phyloP scores from a whole-genome alignment of 2,113 vertebrate genomes.

The Heteronetta atricapilla region DNA sequence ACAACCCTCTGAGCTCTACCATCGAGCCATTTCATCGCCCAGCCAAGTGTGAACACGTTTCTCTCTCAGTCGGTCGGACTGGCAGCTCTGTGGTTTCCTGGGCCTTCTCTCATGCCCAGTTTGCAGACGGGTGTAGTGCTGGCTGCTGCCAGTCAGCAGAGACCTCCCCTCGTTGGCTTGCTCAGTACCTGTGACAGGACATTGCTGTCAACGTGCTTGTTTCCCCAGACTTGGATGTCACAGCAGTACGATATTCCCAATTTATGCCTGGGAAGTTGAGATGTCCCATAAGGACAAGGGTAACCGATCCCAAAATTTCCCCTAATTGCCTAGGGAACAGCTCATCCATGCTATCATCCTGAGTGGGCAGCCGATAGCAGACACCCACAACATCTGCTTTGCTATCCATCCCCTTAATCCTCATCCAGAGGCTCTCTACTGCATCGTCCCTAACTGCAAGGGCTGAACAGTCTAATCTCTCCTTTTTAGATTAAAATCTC shows the following conservation, averaged over 20 bases:
- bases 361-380: neutral
- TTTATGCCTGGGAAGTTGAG: neutral
- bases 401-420: neutral
- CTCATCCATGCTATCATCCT: neutral
- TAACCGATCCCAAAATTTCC: neutral
- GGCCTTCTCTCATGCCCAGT: too few relatives aligned
- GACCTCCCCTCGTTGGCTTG: neutral
- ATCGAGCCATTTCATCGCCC: too few relatives aligned
- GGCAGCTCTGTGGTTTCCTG: too few relatives aligned
- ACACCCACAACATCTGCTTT: neutral
- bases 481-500: neutral
- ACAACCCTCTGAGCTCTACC: too few relatives aligned
- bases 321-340: neutral
- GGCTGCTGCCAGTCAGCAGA: too few relatives aligned
- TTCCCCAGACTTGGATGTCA: neutral
- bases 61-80: too few relatives aligned
- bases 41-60: too few relatives aligned
- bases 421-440: neutral
- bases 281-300: neutral
- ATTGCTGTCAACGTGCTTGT: neutral
- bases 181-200: neutral
- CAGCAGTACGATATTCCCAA: neutral
- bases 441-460: neutral
- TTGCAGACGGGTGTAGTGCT: too few relatives aligned
- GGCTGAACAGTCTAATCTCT: neutral